A percentile compares a stretch with the other conserved stretches of the same genome.
Conservation (phyloP, 2,888 invertebrate genomes). For the Caradrina clavipalpis region DNA sequence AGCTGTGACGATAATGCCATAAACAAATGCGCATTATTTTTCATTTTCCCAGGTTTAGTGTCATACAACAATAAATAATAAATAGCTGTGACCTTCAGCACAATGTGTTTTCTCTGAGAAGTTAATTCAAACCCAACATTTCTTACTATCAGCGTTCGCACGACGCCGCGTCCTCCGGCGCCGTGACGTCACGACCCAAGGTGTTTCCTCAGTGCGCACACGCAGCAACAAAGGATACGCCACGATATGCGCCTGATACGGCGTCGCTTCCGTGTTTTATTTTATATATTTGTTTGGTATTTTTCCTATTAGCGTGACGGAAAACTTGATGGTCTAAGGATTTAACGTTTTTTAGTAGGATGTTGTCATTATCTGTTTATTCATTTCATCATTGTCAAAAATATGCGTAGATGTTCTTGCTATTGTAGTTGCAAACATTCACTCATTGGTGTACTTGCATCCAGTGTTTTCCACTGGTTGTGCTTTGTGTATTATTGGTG, state of each 20-base stretch:
- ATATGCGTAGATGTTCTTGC: neutral
- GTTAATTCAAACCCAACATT: slow-evolving; percentile 58
- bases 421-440: neutral
- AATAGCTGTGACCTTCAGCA: slow-evolving; percentile 37
- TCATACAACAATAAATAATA: slow-evolving; percentile 50
- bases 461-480: neutral
- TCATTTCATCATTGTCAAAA: neutral
- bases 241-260: slow-evolving; percentile 68
- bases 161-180: slow-evolving; percentile 54
- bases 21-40: slow-evolving; percentile 49
- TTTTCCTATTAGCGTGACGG: slow-evolving; percentile 64
- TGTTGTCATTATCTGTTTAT: neutral
- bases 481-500: slow-evolving; percentile 8
- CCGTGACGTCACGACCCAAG: slow-evolving; percentile 65
- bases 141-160: slow-evolving; percentile 57
- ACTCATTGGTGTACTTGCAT: neutral
- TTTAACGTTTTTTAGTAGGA: slow-evolving; percentile 25
- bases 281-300: slow-evolving; percentile 61
- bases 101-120: slow-evolving; percentile 56
- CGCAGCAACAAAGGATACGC: slow-evolving; percentile 73
- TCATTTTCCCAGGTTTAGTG: slow-evolving; percentile 40
- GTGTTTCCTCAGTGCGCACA: slow-evolving; percentile 72
- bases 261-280: slow-evolving; percentile 69
- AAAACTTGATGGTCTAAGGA: slow-evolving; percentile 52
- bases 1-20: slow-evolving; percentile 14